A percentile compares a stretch with the other conserved stretches of the same genome.
Conservation (phyloP, 1,140 invertebrate genomes). For the Zelostemma sp. region DNA sequence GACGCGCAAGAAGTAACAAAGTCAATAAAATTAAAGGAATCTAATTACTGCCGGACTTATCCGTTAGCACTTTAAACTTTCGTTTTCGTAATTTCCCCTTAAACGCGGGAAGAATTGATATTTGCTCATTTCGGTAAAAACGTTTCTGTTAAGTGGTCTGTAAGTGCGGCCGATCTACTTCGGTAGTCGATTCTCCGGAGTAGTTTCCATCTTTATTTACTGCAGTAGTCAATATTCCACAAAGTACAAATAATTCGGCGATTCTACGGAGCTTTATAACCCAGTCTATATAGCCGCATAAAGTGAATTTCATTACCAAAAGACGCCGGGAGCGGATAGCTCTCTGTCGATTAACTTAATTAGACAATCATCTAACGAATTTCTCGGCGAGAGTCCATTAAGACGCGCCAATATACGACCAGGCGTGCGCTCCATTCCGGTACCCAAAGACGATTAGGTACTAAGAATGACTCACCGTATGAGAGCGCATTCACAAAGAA, state of each 20-base stretch:
- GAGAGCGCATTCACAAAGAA: slow-evolving; percentile 15
- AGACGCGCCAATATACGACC: slow-evolving; percentile 48
- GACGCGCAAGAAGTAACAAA: slow-evolving; percentile 30
- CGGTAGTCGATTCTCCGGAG: slow-evolving; percentile 12
- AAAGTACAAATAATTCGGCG: slow-evolving; percentile 50
- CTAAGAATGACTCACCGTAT: slow-evolving; percentile 26
- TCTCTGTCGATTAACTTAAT: slow-evolving; percentile 65
- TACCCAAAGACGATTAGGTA: slow-evolving; percentile 38
- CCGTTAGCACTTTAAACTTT: slow-evolving; percentile 20
- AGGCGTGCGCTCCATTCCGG: slow-evolving; percentile 33
- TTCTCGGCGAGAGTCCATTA: slow-evolving; percentile 52
- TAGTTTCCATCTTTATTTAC: slow-evolving; percentile 30
- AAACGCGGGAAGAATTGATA: too few relatives aligned
- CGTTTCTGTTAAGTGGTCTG: too few relatives aligned
- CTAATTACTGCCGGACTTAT: slow-evolving; percentile 41
- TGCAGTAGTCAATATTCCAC: slow-evolving; percentile 41
- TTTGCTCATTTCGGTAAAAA: too few relatives aligned
- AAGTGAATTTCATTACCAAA: slow-evolving; percentile 53
- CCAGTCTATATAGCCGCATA: slow-evolving; percentile 48
- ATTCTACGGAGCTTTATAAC: slow-evolving; percentile 47
- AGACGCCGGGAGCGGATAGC: slow-evolving; percentile 56
- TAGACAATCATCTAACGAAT: slow-evolving; percentile 67
- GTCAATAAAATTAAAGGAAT: slow-evolving; percentile 44
- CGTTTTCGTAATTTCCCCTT: slow-evolving; percentile 22
- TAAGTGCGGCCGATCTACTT: too few relatives aligned